These are phyloP conservation scores for Spea hammondii DNA, from an alignment of 2,797 vertebrate species.

Conservation along the genomic window DNA sequence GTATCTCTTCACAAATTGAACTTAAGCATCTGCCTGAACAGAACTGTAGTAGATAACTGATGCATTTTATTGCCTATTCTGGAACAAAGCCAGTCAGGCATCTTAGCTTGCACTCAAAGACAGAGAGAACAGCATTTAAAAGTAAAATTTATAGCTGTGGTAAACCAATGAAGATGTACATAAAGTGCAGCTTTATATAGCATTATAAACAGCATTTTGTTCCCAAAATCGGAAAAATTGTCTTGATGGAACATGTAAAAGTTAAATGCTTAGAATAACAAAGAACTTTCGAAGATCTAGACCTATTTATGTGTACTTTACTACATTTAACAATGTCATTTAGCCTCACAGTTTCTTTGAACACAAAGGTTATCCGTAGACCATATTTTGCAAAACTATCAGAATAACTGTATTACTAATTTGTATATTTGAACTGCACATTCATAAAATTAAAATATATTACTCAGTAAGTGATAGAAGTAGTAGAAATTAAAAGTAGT, in stretches of 20 bases:
- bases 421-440: too few species aligned
- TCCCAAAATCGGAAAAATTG: background rate
- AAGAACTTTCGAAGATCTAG: background rate
- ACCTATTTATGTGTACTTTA: background rate
- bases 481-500: too few species aligned
- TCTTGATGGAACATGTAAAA: background rate
- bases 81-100: slow-evolving; percentile 21
- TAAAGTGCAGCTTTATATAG: slow-evolving; percentile 7
- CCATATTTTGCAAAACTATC: too few species aligned
- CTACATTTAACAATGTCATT: too few species aligned
- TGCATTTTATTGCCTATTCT: slow-evolving; percentile 34
- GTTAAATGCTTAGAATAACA: background rate
- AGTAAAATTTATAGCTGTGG: slow-evolving; percentile 14
- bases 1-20: slow-evolving; percentile 44
- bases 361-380: too few species aligned
- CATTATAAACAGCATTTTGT: background rate
- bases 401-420: too few species aligned
- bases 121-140: slow-evolving; percentile 23
- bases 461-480: too few species aligned
- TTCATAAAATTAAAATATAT: too few species aligned
- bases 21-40: slow-evolving; percentile 45
- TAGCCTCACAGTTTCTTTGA: too few species aligned
- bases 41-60: slow-evolving; percentile 45
- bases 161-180: slow-evolving; percentile 13
- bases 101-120: slow-evolving; percentile 10